A percentile compares a stretch with the other conserved stretches of the same genome.
Conservation (phyloP, 2,797 vertebrate species). For the Liparis tanakae region DNA sequence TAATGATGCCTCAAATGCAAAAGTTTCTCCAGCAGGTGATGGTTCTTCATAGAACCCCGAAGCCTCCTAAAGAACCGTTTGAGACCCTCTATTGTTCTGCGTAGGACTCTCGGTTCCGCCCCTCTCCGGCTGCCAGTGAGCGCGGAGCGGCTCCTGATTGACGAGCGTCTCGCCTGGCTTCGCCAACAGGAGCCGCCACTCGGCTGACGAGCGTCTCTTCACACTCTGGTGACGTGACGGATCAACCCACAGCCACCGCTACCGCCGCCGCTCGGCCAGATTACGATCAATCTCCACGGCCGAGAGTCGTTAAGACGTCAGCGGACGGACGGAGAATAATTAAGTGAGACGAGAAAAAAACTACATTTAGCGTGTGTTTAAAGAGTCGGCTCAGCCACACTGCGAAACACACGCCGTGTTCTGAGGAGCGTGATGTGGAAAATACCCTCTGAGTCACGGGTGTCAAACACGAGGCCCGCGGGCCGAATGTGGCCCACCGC, state of each 20-base stretch:
- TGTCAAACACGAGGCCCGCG: too few species aligned
- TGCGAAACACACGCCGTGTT: neutral
- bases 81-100: too few species aligned
- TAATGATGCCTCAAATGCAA: too few species aligned
- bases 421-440: too few species aligned
- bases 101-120: too few species aligned
- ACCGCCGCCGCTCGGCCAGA: conserved; percentile 44
- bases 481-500: too few species aligned
- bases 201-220: conserved; percentile 53
- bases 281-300: conserved; percentile 58
- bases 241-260: conserved; percentile 43
- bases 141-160: conserved; percentile 28
- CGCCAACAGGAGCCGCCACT: conserved; percentile 51
- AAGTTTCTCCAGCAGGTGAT: too few species aligned
- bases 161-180: conserved; percentile 47
- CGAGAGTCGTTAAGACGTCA: conserved; percentile 36
- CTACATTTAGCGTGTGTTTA: neutral
- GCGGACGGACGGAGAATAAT: conserved; percentile 16
- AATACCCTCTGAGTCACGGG: neutral
- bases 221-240: conserved; percentile 56
- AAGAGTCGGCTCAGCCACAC: conserved; percentile 9
- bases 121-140: conserved; percentile 2
- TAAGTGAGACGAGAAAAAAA: conserved; percentile 16
- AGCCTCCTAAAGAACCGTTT: too few species aligned
- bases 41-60: too few species aligned